Evolutionary conservation across 2,113 vertebrate species (phyloP).

Genomic region (Hippolais icterina): DNA sequence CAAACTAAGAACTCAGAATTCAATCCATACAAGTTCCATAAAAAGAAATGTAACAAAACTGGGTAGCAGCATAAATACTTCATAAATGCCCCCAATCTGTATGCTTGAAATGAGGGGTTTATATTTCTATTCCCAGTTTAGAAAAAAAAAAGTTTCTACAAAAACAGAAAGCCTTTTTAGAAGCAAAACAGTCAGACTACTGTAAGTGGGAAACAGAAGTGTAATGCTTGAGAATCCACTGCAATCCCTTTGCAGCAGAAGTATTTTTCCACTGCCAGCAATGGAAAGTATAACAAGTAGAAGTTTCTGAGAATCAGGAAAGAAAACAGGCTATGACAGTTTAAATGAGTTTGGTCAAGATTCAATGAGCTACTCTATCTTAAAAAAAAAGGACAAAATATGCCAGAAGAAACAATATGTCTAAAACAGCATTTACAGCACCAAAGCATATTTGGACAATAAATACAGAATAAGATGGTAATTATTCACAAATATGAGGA

Average conservation of each 20-base stretch:
- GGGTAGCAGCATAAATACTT: slow-evolving; percentile 47
- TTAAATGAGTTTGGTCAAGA: not conserved
- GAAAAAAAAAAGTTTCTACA: not conserved
- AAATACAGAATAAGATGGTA: not conserved
- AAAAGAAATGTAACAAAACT: slow-evolving; percentile 24
- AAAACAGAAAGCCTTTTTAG: not conserved
- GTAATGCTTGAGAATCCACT: not conserved
- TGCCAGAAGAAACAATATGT: not conserved
- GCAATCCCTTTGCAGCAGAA: not conserved
- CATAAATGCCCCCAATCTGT: not conserved
- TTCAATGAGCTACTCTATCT: not conserved
- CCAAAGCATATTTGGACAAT: not conserved
- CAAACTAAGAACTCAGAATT: not conserved
- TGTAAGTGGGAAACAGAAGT: not conserved
- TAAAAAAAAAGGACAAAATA: not conserved
- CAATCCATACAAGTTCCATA: not conserved
- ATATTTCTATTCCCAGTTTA: not conserved
- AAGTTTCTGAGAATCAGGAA: not conserved
- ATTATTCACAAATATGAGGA: not conserved
- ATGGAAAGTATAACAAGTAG: not conserved
- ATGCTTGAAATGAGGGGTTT: not conserved
- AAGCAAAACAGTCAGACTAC: not conserved
- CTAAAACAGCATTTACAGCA: not conserved
- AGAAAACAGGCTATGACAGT: not conserved
- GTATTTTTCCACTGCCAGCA: slow-evolving; percentile 34